Evolutionary conservation across 2,113 vertebrate species (phyloP).

Genomic region (Nannospalax galili): DNA sequence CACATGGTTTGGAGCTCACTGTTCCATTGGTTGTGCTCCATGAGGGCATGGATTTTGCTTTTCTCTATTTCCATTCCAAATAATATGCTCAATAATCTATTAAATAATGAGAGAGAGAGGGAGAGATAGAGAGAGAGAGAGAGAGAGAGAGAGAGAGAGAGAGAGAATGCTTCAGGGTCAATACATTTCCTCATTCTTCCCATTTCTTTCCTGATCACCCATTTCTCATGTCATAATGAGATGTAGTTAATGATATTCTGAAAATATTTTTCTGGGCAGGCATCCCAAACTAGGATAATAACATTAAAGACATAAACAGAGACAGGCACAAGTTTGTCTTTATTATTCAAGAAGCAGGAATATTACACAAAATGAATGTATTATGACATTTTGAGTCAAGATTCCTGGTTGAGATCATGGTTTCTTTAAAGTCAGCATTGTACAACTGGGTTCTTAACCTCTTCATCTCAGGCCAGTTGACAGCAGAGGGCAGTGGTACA

Average conservation of each 20-base stretch:
- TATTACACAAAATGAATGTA: neutral
- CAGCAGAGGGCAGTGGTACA: slow-evolving; percentile 63
- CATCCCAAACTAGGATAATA: neutral
- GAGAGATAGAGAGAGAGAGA: no score
- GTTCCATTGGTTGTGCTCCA: fast-evolving
- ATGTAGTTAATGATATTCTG: neutral
- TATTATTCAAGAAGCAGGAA: neutral
- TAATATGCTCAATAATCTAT: neutral
- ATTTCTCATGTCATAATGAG: neutral
- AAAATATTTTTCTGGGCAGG: neutral
- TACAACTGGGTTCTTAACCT: neutral
- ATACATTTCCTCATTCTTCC: neutral
- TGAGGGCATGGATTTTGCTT: neutral
- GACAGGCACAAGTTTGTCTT: neutral
- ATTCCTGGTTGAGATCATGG: neutral
- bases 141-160: neutral
- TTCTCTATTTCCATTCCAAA: neutral
- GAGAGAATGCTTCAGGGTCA: neutral
- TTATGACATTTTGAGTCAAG: neutral
- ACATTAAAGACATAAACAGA: neutral
- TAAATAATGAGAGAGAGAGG: neutral
- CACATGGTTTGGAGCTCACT: neutral
- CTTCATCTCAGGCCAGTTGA: neutral
- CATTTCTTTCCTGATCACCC: neutral
- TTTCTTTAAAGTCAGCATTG: neutral